These are phyloP conservation scores for Eutrigla gurnardus DNA, from an alignment of 2,797 vertebrate genomes.

Conservation along the genomic window DNA sequence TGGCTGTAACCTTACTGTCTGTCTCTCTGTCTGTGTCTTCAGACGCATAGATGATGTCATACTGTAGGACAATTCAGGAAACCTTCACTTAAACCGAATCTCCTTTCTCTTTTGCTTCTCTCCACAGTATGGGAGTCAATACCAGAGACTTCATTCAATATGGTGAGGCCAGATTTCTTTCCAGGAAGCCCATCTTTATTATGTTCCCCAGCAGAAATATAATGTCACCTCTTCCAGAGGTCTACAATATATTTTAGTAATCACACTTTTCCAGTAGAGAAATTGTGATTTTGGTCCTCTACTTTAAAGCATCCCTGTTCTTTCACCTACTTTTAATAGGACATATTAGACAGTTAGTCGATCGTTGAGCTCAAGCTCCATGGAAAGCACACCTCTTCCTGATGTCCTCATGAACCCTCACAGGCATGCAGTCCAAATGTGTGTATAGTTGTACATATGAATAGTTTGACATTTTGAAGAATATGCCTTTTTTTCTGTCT, in stretches of 20 bases:
- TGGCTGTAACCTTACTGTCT: conserved; percentile 37
- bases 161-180: neutral
- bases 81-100: neutral
- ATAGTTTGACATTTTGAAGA: neutral
- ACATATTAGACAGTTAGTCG: neutral
- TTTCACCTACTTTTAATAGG: conserved; percentile 2
- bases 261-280: neutral
- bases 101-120: neutral
- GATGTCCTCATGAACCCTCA: neutral
- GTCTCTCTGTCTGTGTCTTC: conserved; percentile 20
- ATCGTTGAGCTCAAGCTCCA: neutral
- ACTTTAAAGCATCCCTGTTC: conserved; percentile 7
- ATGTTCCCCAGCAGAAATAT: neutral
- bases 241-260: neutral
- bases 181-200: neutral
- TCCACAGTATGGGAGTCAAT: neutral
- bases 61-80: conserved; percentile 1
- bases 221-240: neutral
- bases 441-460: neutral
- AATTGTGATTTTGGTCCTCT: neutral
- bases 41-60: conserved; percentile 20
- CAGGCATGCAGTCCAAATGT: neutral
- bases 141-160: neutral
- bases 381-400: neutral
- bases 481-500: neutral